phyloP scores from a whole-genome alignment of 2,888 invertebrate genomes.

The Rotaria socialis region DNA sequence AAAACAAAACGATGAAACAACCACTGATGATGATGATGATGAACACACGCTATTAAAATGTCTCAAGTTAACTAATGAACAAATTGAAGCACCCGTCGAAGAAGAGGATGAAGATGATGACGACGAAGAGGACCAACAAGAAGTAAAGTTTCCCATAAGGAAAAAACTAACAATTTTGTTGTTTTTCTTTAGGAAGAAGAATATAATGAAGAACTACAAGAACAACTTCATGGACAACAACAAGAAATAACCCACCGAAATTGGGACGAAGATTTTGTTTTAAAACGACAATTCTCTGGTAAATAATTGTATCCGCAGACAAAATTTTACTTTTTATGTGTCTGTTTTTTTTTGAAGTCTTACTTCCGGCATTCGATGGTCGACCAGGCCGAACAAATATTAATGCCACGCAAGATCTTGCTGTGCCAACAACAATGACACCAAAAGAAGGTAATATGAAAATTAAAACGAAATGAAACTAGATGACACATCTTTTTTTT shows the following conservation, averaged over 20 bases:
- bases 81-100: background rate
- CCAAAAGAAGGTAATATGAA: background rate
- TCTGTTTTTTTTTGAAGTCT: slow-evolving; percentile 58
- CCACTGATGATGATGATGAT: background rate
- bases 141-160: background rate
- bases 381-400: slow-evolving; percentile 92
- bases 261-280: slow-evolving; percentile 84
- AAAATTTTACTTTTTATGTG: background rate
- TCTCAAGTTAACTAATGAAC: background rate
- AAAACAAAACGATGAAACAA: background rate
- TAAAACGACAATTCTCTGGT: slow-evolving; percentile 87
- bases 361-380: slow-evolving; percentile 98
- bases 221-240: background rate
- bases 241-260: background rate
- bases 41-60: background rate
- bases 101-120: slow-evolving; percentile 17
- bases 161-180: background rate
- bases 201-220: slow-evolving; percentile 64
- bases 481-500: background rate
- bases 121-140: background rate
- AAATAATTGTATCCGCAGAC: too few species aligned
- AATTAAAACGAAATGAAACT: background rate
- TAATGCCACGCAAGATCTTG: slow-evolving; percentile 86
- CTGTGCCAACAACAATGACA: slow-evolving; percentile 66
- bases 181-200: slow-evolving; percentile 66